These are phyloP conservation scores for Tragulus kanchil DNA, from an alignment of 2,113 vertebrate species.

Conservation along the genomic window DNA sequence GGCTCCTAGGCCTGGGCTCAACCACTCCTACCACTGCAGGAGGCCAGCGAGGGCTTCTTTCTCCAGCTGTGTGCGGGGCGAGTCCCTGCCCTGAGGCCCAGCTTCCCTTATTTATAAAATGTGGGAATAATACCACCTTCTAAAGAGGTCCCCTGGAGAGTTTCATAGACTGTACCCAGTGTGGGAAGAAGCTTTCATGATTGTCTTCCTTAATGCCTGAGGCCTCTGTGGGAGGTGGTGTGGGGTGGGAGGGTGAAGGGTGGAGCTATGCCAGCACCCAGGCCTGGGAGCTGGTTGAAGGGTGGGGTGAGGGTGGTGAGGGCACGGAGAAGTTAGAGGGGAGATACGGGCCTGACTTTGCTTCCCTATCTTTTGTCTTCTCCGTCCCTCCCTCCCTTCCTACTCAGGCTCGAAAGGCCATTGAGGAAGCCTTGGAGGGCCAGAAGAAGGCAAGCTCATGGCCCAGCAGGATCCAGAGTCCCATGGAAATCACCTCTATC, in stretches of 20 bases:
- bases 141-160: neutral
- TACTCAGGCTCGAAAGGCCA: conserved; percentile 75
- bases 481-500: neutral
- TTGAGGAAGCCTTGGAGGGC: conserved; percentile 31
- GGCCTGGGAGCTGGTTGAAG: neutral
- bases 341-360: rapidly evolving
- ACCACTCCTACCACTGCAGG: rapidly evolving
- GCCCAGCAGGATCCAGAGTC: conserved; percentile 49
- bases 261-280: neutral
- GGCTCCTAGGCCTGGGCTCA: neutral
- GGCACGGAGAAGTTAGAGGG: neutral
- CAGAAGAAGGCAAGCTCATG: conserved; percentile 61
- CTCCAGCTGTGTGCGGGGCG: neutral
- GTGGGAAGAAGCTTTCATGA: neutral
- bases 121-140: neutral
- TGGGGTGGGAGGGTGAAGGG: rapidly evolving
- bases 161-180: rapidly evolving
- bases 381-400: neutral
- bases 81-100: neutral
- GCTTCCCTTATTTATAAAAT: neutral
- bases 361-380: neutral
- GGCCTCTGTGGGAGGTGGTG: rapidly evolving
- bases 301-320: neutral
- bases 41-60: neutral
- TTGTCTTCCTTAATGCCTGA: rapidly evolving